Conservation (phyloP, 1,140 invertebrate species). For the Bombus waltoni region DNA sequence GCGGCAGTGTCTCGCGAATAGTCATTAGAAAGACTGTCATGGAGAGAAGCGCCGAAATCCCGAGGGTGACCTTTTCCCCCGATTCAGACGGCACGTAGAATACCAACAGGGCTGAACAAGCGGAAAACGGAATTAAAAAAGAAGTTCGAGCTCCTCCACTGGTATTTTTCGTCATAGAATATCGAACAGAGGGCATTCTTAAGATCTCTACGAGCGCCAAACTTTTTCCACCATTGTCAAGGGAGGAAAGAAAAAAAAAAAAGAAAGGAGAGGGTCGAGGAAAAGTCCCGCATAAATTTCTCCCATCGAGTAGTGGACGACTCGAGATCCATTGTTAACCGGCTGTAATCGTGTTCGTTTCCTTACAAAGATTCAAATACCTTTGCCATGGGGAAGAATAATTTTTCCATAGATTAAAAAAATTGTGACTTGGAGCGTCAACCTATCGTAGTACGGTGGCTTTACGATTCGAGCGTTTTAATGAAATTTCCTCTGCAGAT, state of each 20-base stretch:
- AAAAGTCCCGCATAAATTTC: conserved; percentile 23
- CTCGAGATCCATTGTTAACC: conserved; percentile 9
- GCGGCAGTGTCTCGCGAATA: conserved; percentile 94
- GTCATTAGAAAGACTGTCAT: conserved; percentile 98
- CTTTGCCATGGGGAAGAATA: not conserved
- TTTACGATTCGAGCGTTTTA: conserved; percentile 12
- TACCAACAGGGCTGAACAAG: conserved; percentile 90
- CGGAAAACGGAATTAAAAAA: conserved; percentile 12
- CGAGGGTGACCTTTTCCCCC: conserved; percentile 93
- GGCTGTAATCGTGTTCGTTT: not conserved
- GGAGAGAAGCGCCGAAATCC: conserved; percentile 94
- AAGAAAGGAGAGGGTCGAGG: not conserved
- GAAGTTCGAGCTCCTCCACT: not conserved
- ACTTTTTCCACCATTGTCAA: not conserved
- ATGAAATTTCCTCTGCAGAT: conserved; percentile 28
- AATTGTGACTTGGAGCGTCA: not conserved
- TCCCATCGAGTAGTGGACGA: not conserved
- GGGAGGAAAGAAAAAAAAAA: not conserved
- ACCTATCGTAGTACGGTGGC: not conserved
- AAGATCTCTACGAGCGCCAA: not conserved
- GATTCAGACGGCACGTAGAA: conserved; percentile 97
- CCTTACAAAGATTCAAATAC: not conserved
- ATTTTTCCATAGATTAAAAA: not conserved
- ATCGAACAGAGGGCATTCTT: conserved; percentile 50
- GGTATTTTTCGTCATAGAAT: conserved; percentile 39